A percentile compares a stretch with the other conserved stretches of the same genome.
Evolutionary conservation across 2,113 vertebrate species (phyloP).

Genomic region (Campylomormyrus tamandua): DNA sequence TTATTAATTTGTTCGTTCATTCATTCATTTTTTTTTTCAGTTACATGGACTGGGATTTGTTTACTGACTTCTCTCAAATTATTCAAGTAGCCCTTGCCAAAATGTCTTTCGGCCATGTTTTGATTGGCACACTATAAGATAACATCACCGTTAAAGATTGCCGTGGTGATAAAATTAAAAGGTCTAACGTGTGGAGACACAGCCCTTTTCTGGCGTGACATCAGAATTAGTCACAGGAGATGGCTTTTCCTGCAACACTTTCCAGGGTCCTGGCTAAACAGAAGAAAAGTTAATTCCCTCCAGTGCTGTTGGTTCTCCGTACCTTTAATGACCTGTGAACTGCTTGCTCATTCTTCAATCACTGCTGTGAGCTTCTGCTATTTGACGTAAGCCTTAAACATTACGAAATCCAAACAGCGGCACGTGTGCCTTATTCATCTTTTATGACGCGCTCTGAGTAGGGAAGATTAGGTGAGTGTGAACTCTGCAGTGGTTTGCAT

Average conservation of each 20-base stretch:
- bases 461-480: background rate
- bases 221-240: conserved; percentile 12
- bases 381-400: background rate
- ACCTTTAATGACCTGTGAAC: conserved; percentile 12
- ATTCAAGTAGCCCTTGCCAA: background rate
- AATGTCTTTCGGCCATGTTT: background rate
- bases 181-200: background rate
- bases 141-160: background rate
- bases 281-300: background rate
- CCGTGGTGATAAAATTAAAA: conserved; percentile 11
- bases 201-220: background rate
- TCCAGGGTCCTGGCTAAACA: background rate
- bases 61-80: background rate
- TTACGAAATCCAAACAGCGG: background rate
- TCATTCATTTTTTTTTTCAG: background rate
- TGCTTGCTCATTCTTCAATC: background rate
- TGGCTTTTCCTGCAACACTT: background rate
- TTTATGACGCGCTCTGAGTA: background rate
- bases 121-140: background rate
- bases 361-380: background rate
- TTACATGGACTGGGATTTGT: background rate
- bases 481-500: background rate
- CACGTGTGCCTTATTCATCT: background rate
- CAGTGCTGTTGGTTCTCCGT: background rate
- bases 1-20: background rate